Evolutionary conservation across 2,888 invertebrate genomes (phyloP), one percentile per base, ranked within the genome.

Genomic region (Nomada ruficornis): DNA sequence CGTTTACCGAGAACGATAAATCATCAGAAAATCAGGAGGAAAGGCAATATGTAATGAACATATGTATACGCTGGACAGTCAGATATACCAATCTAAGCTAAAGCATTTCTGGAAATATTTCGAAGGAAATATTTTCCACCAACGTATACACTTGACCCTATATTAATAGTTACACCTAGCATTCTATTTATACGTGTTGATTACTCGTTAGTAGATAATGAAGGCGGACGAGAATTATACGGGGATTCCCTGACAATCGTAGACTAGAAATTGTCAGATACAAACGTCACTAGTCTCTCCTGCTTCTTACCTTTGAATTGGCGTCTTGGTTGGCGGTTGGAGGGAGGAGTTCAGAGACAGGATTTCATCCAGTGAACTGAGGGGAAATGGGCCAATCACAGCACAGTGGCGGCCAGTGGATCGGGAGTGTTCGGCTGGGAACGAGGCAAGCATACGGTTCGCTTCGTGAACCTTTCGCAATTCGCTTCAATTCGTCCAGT

Each of bases 401-500:
- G 72, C 62, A 50, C 70, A 55, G 70, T 60, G 63, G 59, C 64
- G 77, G 57, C 42, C 73, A 52, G 55, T 29, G 74, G 74, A 83
- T 88, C 87, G 85, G 86, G 82, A 65, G 84, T 64, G 78, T 72
- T 87, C 84, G 87, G 82, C 36, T 26, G 44, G 54, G 67, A 44
- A 29, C 74, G 83, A 83, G 83, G 69, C 76, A 70, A 73, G 65
- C 76, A 9, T 9, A 64, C 72, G 76, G 68, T 50, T 57, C 20
- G 57, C 44, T 77, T 73, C 76, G 82, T 84, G 80, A 42, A 67
- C 71, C 78, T 82, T 79, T 83, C 77, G 81, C 85, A 79, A 84
- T 86, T 80, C 79, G 86, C 77, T 68, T 82, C 85, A 83, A 86
- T 88, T 80, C 80, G 85, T 84, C 75, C 83, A 87, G 82, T 73